Base-by-base conservation (phyloP, 2,888 invertebrate species). In the Diadegma fenestrale region DNA sequence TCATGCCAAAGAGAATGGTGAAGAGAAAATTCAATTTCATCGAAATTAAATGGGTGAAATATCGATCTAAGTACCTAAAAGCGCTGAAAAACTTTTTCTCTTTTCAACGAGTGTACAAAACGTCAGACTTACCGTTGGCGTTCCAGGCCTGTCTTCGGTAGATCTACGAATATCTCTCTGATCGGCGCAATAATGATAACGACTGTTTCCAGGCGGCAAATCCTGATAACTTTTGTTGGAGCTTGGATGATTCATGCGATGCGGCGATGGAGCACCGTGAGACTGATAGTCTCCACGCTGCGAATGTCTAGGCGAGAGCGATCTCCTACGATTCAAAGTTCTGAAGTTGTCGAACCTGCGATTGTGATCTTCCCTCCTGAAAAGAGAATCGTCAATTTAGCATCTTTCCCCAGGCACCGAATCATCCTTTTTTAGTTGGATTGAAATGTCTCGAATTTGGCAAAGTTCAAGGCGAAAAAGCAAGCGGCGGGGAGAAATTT, bases 141-240 rank as follows among this genome's bases (percentile, higher is more conserved):
- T 97, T 69, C 96, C 96, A 0, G 96, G 95, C 69, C 96, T 95
- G 90, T 96, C 96, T 92, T 96, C 96, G 19, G 91, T 92, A 22
- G 93, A 91, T 82, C 94, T 89, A 12, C 92, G 89, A 73, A 93
- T 90, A n/a, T 91, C 90, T 10, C 91, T 89, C 83, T 94, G 94
- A 69, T 86, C 85, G 6, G 64, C 75, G 48, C 80, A 80, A 85
- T 93, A 94, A 89, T 94, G 89, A 89, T 93, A 93, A 84, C 92
- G 93, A 84, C 89, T 90, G 66, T 93, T 93, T 51, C 86, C 86
- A 12, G 92, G 90, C 64, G 92, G 91, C 5, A 92, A 90, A 76
- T 92, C 93, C 90, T 94, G 92, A 86, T 94, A 93, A 61, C 87
- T 87, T 86, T 94, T 58, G 22, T 58, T 93, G 0, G 90, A 88